Percentiles rank a stretch among this genome's conserved stretches.
These are phyloP conservation scores for Pipistrellus pipistrellus DNA, from an alignment of 2,797 vertebrate species.

Conservation along the genomic window DNA sequence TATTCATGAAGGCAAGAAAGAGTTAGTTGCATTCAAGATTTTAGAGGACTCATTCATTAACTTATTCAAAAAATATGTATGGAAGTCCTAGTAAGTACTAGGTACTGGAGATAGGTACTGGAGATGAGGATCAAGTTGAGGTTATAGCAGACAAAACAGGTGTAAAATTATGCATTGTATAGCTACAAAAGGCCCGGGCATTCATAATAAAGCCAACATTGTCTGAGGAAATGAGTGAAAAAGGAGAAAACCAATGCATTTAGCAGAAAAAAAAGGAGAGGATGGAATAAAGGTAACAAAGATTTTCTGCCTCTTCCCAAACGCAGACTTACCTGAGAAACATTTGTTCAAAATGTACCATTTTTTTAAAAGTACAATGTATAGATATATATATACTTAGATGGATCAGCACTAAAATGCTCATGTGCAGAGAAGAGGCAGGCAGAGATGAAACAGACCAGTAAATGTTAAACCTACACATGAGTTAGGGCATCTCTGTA, in stretches of 20 bases:
- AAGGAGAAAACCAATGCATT: not conserved
- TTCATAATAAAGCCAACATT: constrained; percentile 23
- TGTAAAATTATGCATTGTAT: not conserved
- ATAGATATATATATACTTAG: constrained; percentile 1
- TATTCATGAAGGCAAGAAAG: constrained; percentile 43
- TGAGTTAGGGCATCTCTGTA: constrained; percentile 13
- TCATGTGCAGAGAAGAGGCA: constrained; percentile 4
- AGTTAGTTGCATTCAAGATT: not conserved
- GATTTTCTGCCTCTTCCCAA: not conserved
- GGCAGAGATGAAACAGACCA: constrained; percentile 3
- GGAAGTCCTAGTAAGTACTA: not conserved
- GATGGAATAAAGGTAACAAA: not conserved
- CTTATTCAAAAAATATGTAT: constrained; percentile 34
- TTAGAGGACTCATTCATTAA: constrained; percentile 27
- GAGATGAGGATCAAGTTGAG: not conserved
- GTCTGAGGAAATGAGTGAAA: not conserved
- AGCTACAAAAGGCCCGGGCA: not conserved
- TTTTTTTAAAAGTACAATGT: not conserved
- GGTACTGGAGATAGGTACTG: not conserved
- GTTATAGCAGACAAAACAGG: not conserved
- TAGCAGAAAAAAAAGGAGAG: not conserved
- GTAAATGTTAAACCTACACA: constrained; percentile 29
- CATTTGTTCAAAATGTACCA: not conserved
- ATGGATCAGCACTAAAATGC: not conserved
- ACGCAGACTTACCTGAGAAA: constrained; percentile 65